Base-by-base conservation (phyloP, 2,888 invertebrate species). In the Tethea ocularis region DNA sequence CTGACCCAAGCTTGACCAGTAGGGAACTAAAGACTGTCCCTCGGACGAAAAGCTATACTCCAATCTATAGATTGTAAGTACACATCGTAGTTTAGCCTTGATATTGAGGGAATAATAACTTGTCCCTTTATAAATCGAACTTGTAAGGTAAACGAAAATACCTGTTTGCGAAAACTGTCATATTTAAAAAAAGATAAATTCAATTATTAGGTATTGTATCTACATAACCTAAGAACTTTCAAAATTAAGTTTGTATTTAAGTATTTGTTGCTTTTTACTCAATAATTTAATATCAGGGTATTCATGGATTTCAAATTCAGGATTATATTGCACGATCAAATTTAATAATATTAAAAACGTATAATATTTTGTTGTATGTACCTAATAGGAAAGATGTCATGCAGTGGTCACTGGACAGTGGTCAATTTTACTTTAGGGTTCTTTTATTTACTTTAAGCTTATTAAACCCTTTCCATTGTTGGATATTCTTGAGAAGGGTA, bases 381-480 rank as follows among this genome's bases (percentile, higher is more conserved):
- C 33, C 0, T 33, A 38, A 60, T 67, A 62, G 63, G 66, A 72
- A 67, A 80, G 64, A 70, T 59, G 66, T n/a, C 38, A 33, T 33
- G 11, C 66, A 71, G 70, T 74, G 80, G 79, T 72, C 75, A 80
- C 70, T 74, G 87, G 83, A 78, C 88, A 89, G 80, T 77, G 90
- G 91, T 88, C 91, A 91, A 83, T 86, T 69, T 77, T 66, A 67
- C 68, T n/a, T n/a, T n/a, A 87, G 82, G 80, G 68, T 69, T 82
- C 13, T 85, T 89, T 87, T 92, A 91, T 92, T 91, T 90, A 89
- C 88, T 84, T 72, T 85, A 87, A 90, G 87, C 89, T 84, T 91
- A 91, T 91, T 91, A 91, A 91, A 92, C 90, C 91, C 91, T 82
- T 87, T 83, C 82, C 66, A 78, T 88, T 87, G 87, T 87, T 69